phyloP scores from a whole-genome alignment of 2,113 vertebrate genomes.

The Dendropsophus ebraccatus region DNA sequence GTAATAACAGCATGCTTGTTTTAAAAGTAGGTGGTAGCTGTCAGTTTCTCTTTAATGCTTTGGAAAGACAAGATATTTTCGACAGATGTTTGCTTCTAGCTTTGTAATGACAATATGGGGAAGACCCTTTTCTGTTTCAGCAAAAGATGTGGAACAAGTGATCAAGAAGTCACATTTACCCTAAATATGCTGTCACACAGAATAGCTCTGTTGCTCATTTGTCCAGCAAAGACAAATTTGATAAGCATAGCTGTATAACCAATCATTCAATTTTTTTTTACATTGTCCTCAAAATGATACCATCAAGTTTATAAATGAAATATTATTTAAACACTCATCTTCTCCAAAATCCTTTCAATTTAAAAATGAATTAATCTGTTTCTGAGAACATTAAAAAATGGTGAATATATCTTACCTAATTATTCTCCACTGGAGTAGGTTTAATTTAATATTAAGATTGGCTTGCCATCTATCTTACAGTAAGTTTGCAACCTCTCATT shows the following conservation, averaged over 20 bases:
- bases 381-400: constrained; percentile 31
- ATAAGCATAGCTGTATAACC: not conserved
- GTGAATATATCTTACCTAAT: constrained; percentile 46
- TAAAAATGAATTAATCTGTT: constrained; percentile 49
- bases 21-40: no score
- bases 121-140: no score
- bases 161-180: no score
- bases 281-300: constrained; percentile 12
- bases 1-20: no score
- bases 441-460: constrained; percentile 55
- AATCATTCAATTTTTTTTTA: not conserved
- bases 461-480: constrained; percentile 49
- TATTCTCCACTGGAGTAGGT: constrained; percentile 44
- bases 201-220: no score
- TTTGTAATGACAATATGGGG: no score
- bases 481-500: constrained; percentile 53
- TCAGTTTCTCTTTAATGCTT: no score
- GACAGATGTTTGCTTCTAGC: no score
- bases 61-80: no score
- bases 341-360: constrained; percentile 35
- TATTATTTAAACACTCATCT: constrained; percentile 39
- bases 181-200: no score
- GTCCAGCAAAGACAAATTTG: not conserved
- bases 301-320: constrained; percentile 25
- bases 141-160: no score